phyloP scores from a whole-genome alignment of 2,113 vertebrate species.

The Psittacara wagleri region DNA sequence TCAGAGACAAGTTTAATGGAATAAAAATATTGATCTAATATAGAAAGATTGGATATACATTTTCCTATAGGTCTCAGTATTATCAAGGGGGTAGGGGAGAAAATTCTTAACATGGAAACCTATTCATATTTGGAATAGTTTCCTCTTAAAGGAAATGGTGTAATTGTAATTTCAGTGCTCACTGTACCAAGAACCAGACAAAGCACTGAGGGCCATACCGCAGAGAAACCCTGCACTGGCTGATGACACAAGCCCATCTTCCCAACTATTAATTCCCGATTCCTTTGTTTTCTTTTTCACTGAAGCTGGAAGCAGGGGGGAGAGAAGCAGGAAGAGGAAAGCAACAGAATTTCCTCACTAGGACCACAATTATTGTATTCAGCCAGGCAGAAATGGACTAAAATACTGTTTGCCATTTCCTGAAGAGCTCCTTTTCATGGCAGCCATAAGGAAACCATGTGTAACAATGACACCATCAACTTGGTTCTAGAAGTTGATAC shows the following conservation, averaged over 20 bases:
- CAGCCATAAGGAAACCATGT: neutral
- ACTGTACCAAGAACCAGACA: neutral
- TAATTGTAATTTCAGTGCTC: slow-evolving; percentile 17
- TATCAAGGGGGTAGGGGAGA: slow-evolving; percentile 9
- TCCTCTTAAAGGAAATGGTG: slow-evolving; percentile 46
- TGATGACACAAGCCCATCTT: neutral
- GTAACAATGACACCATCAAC: neutral
- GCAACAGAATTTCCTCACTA: neutral
- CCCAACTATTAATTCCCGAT: neutral
- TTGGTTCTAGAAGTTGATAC: neutral
- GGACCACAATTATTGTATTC: neutral
- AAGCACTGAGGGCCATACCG: neutral
- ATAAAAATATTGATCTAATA: slow-evolving; percentile 71
- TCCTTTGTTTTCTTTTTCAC: neutral
- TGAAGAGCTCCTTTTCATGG: neutral
- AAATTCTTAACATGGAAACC: slow-evolving; percentile 30
- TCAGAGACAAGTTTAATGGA: slow-evolving; percentile 52
- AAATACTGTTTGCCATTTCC: neutral
- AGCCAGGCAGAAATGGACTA: neutral
- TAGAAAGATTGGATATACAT: slow-evolving; percentile 60
- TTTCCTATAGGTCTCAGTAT: slow-evolving; percentile 21
- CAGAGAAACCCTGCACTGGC: neutral
- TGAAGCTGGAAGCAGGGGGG: neutral
- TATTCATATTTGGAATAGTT: slow-evolving; percentile 50
- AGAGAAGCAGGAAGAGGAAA: neutral